Conservation (phyloP, 2,888 invertebrate species). For the Aplocera efformata region DNA sequence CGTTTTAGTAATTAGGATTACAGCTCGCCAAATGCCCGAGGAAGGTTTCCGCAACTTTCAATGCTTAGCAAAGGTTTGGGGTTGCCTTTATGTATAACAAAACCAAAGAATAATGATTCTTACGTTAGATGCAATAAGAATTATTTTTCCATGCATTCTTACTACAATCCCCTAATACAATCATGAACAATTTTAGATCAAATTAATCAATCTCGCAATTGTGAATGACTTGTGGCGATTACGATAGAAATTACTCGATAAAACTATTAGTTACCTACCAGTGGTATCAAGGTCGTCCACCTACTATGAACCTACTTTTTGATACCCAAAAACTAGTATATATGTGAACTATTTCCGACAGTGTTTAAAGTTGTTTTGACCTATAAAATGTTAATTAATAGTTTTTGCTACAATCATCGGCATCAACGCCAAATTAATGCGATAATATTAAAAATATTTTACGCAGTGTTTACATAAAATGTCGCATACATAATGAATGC, state of each 20-base stretch:
- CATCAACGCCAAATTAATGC: constrained; percentile 5
- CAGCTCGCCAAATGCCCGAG: constrained; percentile 23
- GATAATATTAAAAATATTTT: constrained; percentile 19
- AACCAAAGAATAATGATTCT: constrained; percentile 13
- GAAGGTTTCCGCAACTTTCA: constrained; percentile 23
- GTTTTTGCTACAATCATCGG: neutral
- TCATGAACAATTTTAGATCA: too few species aligned
- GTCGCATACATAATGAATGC: constrained; percentile 22
- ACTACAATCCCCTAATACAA: too few species aligned
- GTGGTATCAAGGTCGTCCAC: constrained; percentile 2
- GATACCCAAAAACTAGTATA: constrained; percentile 7
- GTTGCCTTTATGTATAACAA: constrained; percentile 12
- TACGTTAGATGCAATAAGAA: constrained; percentile 6
- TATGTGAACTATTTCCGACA: constrained; percentile 2
- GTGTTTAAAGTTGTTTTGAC: constrained; percentile 3
- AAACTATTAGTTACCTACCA: neutral
- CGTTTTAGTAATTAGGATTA: constrained; percentile 21
- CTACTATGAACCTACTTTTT: constrained; percentile 2
- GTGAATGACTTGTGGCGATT: too few species aligned
- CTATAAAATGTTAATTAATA: neutral
- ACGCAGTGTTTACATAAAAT: constrained; percentile 22
- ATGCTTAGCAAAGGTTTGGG: constrained; percentile 28
- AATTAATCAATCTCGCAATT: too few species aligned
- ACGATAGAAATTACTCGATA: too few species aligned
- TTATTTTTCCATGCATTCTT: too few species aligned